Evolutionary conservation across 2,888 invertebrate genomes (phyloP).

Genomic region (Cabera pusaria): DNA sequence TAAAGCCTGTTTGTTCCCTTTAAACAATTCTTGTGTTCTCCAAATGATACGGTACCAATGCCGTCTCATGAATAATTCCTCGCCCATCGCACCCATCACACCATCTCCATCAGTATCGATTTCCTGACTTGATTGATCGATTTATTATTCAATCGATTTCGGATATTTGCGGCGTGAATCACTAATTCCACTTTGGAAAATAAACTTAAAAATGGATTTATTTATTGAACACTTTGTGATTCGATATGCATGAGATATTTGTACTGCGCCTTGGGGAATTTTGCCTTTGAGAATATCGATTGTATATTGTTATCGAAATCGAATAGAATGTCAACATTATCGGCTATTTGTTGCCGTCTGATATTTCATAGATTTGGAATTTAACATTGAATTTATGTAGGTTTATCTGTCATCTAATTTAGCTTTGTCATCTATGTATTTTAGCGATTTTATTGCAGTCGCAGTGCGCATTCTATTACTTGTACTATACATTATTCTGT

Average conservation of each 20-base stretch:
- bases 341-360: too few relatives aligned
- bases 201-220: constrained; percentile 23
- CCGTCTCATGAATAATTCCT: constrained; percentile 22
- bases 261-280: background rate
- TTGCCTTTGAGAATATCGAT: constrained; percentile 1
- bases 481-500: too few relatives aligned
- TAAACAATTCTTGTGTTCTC: constrained; percentile 16
- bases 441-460: constrained; percentile 7
- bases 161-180: constrained; percentile 23
- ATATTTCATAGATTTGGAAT: too few relatives aligned
- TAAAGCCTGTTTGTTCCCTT: constrained; percentile 8
- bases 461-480: background rate
- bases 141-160: constrained; percentile 28
- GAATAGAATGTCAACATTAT: too few relatives aligned
- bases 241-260: constrained; percentile 9
- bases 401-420: constrained; percentile 2
- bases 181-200: constrained; percentile 14
- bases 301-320: too few relatives aligned
- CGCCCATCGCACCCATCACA: constrained; percentile 12
- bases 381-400: too few relatives aligned
- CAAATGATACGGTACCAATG: constrained; percentile 15
- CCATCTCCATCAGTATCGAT: constrained; percentile 22
- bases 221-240: constrained; percentile 16
- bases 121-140: constrained; percentile 24
- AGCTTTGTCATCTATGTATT: constrained; percentile 6